Evolutionary conservation across 1,140 invertebrate genomes (phyloP).

Genomic region (Nebria ingens): DNA sequence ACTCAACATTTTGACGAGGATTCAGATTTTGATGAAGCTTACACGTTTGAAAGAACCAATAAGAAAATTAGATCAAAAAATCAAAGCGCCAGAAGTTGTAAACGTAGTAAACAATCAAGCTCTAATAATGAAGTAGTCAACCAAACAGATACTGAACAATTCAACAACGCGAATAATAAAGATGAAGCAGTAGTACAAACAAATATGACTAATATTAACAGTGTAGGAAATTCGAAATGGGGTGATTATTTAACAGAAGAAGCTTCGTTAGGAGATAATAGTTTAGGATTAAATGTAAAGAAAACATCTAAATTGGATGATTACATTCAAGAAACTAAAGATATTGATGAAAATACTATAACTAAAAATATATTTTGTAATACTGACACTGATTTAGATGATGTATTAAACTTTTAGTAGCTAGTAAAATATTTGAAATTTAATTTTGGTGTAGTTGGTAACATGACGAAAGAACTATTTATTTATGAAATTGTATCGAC

Average conservation of each 20-base stretch:
- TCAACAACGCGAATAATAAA: neutral
- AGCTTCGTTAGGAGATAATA: neutral
- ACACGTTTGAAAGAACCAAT: neutral
- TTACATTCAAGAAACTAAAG: neutral
- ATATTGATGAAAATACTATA: no score
- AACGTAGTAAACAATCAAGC: no score
- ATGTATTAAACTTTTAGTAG: no score
- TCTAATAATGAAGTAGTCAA: no score
- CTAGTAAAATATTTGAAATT: no score
- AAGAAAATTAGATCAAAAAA: neutral
- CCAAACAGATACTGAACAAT: neutral
- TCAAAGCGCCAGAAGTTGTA: no score
- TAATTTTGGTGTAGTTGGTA: no score
- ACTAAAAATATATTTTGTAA: no score
- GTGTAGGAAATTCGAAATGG: neutral
- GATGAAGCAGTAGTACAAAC: neutral
- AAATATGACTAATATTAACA: neutral
- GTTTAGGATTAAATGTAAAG: neutral
- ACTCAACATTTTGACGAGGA: neutral
- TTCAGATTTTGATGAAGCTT: neutral
- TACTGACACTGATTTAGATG: no score
- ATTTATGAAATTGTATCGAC: no score
- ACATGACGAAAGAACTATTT: no score
- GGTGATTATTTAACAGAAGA: neutral
- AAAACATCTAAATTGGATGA: neutral